Conservation (phyloP, 1,140 invertebrate species). For the Tribolium castaneum region DNA sequence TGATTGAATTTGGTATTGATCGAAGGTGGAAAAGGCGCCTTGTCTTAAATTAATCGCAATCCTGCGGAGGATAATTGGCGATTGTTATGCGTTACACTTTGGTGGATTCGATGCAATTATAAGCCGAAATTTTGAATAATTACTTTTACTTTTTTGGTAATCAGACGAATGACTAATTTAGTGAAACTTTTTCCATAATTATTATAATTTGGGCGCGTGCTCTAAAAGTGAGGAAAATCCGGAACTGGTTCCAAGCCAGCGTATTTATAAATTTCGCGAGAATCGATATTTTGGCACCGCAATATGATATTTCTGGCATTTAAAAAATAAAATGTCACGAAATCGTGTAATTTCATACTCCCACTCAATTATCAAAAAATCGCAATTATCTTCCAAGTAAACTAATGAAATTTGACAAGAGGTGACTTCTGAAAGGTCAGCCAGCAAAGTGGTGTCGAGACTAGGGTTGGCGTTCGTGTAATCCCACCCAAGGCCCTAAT, state of each 20-base stretch:
- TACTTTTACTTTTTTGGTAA: constrained; percentile 11
- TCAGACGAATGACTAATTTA: too few relatives aligned
- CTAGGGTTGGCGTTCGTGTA: neutral
- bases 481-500: neutral
- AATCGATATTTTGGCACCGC: neutral
- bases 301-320: neutral
- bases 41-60: neutral
- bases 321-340: neutral
- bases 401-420: neutral
- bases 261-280: neutral
- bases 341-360: neutral
- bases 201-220: neutral
- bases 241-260: neutral
- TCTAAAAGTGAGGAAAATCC: neutral
- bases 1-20: neutral
- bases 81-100: constrained; percentile 9
- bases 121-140: constrained; percentile 4
- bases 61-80: neutral
- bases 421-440: neutral
- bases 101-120: neutral
- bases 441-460: neutral
- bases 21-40: neutral
- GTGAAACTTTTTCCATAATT: neutral
- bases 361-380: neutral
- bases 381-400: too few relatives aligned